Base-by-base conservation (phyloP, 1,140 invertebrate genomes). In the Zaprionus kolodkinae region DNA sequence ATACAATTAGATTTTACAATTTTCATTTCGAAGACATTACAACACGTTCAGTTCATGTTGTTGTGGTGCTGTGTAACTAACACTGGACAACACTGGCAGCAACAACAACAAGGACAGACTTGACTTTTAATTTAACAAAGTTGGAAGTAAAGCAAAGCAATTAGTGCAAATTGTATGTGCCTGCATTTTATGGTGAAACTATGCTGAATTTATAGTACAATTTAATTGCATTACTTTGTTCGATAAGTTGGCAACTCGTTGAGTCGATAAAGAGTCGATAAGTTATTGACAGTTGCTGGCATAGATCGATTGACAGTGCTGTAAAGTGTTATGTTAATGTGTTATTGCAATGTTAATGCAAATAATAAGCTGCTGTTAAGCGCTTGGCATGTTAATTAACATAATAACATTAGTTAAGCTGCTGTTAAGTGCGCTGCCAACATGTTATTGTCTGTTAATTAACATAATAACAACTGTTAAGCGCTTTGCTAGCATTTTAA, bases 1-100 rank as follows among this genome's bases (percentile, higher is more conserved):
- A 71, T 71, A 71, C 61, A 71, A 71, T 71, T 71, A 71, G 69
- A 71, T 71, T 71, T 71, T 71, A 63, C 69, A 71, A 71, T 71
- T 71, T 71, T 71, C 69, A 71, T 71, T 71, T 71, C 17, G 33
- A 43, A 55, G 57, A 40, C 67, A 61, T 70, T 70, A 70, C 67
- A 70, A 70, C 57, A 70, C 57, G 48, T 70, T 52, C 17, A 3
- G 33, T 48, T 25, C 17, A 4, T 50, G 45, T 25, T 50, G 17
- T 12, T 50, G 45, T 50, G 45, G 45, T n/a, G n/a, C 45, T 50
- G 36, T 55, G 25, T 56, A 55, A 55, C 25, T 55, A 15, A 43
- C 52, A 65, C 63, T 56, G 63, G 36, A 33, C 52, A 65, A 56
- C 63, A 38, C 17, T 35, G 25, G 21, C 33, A 54, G 48, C 33